phyloP scores from a whole-genome alignment of 2,113 vertebrate genomes.

The Morone chrysops region DNA sequence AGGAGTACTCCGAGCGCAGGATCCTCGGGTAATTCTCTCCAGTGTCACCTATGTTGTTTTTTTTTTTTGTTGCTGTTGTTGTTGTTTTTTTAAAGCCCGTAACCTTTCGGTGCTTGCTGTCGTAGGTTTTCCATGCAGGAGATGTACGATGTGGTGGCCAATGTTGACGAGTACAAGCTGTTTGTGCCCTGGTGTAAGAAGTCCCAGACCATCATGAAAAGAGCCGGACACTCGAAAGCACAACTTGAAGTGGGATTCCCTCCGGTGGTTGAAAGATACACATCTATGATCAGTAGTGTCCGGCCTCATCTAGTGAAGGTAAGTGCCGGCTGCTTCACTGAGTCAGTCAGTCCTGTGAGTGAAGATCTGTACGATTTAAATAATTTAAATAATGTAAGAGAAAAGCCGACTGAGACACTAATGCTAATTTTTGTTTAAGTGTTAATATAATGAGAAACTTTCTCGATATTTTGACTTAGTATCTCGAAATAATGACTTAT shows the following conservation, averaged over 20 bases:
- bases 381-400: not conserved
- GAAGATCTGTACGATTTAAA: not conserved
- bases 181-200: slow-evolving; percentile 98
- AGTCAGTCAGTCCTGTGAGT: not conserved
- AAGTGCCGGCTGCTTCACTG: slow-evolving; percentile 34
- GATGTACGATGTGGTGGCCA: slow-evolving; percentile 95
- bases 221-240: slow-evolving; percentile 90
- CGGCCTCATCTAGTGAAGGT: slow-evolving; percentile 96
- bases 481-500: too few relatives aligned
- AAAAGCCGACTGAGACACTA: not conserved
- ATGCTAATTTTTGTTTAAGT: not conserved
- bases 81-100: not conserved
- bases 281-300: slow-evolving; percentile 92
- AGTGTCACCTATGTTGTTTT: not conserved
- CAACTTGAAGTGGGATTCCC: slow-evolving; percentile 95
- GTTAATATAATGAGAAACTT: too few relatives aligned
- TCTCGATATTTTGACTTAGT: too few relatives aligned
- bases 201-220: slow-evolving; percentile 89
- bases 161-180: slow-evolving; percentile 94
- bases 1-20: slow-evolving; percentile 94
- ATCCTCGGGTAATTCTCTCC: slow-evolving; percentile 91
- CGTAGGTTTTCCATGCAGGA: slow-evolving; percentile 95
- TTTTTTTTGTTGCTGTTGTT: not conserved
- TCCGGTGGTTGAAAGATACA: slow-evolving; percentile 92
- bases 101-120: not conserved